Conservation (phyloP, 2,113 vertebrate species). For the Thymallus thymallus region DNA sequence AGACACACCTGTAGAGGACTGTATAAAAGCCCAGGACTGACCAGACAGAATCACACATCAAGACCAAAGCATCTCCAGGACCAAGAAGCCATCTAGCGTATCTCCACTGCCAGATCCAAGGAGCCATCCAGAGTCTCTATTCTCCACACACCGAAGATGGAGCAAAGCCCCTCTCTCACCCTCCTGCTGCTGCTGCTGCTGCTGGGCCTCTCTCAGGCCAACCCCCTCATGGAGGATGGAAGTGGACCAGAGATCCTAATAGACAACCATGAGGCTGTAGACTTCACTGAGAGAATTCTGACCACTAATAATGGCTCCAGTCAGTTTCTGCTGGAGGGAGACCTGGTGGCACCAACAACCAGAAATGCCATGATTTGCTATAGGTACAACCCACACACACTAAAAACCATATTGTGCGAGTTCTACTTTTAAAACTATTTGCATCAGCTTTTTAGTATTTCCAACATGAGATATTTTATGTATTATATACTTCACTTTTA, state of each 20-base stretch:
- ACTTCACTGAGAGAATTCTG: not conserved
- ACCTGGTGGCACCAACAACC: constrained; percentile 30
- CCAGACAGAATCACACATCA: too few species aligned
- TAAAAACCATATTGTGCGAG: too few species aligned
- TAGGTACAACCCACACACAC: not conserved
- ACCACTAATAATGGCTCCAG: constrained; percentile 5
- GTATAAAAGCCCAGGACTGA: constrained; percentile 42
- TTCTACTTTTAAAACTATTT: too few species aligned
- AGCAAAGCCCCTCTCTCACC: not conserved
- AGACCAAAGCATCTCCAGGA: too few species aligned
- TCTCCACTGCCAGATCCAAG: not conserved
- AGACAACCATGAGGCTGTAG: not conserved
- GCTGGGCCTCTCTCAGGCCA: constrained; percentile 2
- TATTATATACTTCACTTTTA: too few species aligned
- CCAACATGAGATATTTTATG: too few species aligned
- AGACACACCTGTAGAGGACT: constrained; percentile 43
- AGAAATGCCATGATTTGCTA: constrained; percentile 54
- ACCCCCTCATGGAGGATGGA: not conserved
- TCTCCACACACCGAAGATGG: constrained; percentile 6
- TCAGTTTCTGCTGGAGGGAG: constrained; percentile 47
- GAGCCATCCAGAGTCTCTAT: constrained; percentile 17
- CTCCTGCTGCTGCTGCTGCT: not conserved
- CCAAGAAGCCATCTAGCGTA: too few species aligned
- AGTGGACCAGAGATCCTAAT: not conserved
- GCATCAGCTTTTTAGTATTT: too few species aligned